Conservation (phyloP, 2,888 invertebrate genomes). For the Tenthredo scrophulariae region DNA sequence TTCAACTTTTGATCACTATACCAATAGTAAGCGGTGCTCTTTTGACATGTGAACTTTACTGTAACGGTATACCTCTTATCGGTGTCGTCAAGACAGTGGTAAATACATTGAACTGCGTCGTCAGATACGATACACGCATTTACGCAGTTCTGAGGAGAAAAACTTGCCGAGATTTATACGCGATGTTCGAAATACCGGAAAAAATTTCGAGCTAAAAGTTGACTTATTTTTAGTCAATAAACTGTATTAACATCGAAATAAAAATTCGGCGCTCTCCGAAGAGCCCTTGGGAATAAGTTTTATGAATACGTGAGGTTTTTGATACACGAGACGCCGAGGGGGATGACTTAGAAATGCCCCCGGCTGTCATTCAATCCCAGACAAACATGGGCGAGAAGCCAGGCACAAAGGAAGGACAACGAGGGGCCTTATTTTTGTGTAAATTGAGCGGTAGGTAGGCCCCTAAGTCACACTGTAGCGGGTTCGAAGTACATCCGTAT, state of each 20-base stretch:
- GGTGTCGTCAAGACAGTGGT: not conserved
- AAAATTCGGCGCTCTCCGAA: not conserved
- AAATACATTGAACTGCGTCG: not conserved
- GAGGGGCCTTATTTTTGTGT: conserved; percentile 1
- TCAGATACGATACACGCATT: not conserved
- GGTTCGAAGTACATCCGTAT: conserved; percentile 7
- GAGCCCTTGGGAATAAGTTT: not conserved
- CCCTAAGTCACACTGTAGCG: not conserved
- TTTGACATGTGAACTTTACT: not conserved
- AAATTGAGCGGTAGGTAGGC: not conserved
- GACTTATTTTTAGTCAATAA: too few species aligned
- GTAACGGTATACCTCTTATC: not conserved
- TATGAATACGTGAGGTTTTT: conserved; percentile 16
- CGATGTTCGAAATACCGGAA: too few species aligned
- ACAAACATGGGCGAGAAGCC: conserved; percentile 29
- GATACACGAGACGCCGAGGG: not conserved
- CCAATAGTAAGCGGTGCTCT: not conserved
- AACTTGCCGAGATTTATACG: not conserved
- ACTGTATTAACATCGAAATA: not conserved
- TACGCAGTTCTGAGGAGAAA: not conserved
- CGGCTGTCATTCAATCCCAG: conserved; percentile 34
- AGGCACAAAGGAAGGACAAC: conserved; percentile 6
- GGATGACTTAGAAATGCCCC: conserved; percentile 40
- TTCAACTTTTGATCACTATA: not conserved
- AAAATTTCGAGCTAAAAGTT: too few species aligned